Evolutionary conservation across 2,888 invertebrate genomes (phyloP), one percentile per base, ranked within the genome.

Genomic region (Mesorhabditis spiculigera): DNA sequence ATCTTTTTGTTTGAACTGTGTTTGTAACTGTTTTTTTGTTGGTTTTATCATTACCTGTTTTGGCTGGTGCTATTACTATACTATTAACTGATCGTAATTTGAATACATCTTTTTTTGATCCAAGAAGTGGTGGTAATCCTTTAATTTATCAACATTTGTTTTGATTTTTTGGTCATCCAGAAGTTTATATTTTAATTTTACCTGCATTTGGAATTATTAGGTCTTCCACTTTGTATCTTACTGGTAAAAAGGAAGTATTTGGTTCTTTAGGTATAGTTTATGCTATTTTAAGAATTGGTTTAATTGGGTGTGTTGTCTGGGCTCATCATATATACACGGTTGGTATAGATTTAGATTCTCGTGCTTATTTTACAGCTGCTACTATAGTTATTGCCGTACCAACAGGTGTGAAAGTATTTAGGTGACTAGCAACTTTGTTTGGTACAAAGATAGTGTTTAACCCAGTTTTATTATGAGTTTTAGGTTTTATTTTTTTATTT

Each of bases 331-430:
- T 93, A 90, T 93, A 92, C 87, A 92, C 92, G 4, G 90, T 92
- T 50, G 92, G 92, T 0, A 91, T 93, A 90, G 92, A 92, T 87
- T 90, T 92, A 72, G 92, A 92, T 87, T 92, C 91, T 0, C 91
- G 92, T 87, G 92, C 92, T 42, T 93, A 92, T 86, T 93, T 93
- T 87, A 92, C 92, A 0, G 91, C 92, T 65, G 92, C 92, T 0
- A 93, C 92, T 28, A 92, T 92, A 90, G 91, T 93, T 90, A 93
- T 93, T 91, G 92, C 92, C 0, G 90, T 93, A 0, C 92, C 92
- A 0, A 93, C 92, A 28, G 92, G 92, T 79, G 91, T 93, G 89
- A 92, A 92, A 90, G 90, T 93, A 88, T 92, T 92, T 87, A 91
- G 91, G 45, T 92, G 92, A 90, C 82, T 92, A 87, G 91, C 91